Evolutionary conservation across 2,888 invertebrate genomes (phyloP).

Genomic region (Prosopocoilus inquinatus): DNA sequence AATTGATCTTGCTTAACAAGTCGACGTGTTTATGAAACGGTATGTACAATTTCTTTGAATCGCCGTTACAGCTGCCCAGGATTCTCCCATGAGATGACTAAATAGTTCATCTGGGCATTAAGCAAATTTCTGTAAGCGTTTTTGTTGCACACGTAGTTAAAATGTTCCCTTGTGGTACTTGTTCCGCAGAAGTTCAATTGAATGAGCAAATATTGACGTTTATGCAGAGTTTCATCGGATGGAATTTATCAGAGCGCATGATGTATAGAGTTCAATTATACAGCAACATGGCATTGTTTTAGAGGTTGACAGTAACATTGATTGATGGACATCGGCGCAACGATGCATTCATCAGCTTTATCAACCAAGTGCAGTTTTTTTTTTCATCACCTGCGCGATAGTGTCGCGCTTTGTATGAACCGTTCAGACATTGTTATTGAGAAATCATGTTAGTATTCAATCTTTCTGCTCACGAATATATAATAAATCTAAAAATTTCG

Average conservation of each 20-base stretch:
- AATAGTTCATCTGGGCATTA: constrained; percentile 13
- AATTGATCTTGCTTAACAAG: constrained; percentile 27
- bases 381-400: constrained; percentile 9
- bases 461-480: not conserved
- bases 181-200: constrained; percentile 5
- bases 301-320: constrained; percentile 49
- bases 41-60: constrained; percentile 15
- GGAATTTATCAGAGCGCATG: constrained; percentile 44
- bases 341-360: constrained; percentile 39
- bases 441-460: constrained; percentile 1
- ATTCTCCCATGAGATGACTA: constrained; percentile 12
- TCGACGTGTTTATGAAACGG: constrained; percentile 16
- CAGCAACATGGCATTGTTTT: constrained; percentile 51
- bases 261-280: constrained; percentile 51
- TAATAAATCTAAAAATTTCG: no score
- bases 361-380: constrained; percentile 24
- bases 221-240: constrained; percentile 30
- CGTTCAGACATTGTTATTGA: constrained; percentile 1
- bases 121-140: constrained; percentile 14
- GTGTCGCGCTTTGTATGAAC: not conserved
- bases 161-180: no score
- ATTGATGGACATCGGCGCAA: constrained; percentile 47
- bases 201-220: constrained; percentile 10
- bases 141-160: constrained; percentile 1
- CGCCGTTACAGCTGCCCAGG: constrained; percentile 11